phyloP scores from a whole-genome alignment of 1,140 invertebrate genomes.

The Danaus plexippus region DNA sequence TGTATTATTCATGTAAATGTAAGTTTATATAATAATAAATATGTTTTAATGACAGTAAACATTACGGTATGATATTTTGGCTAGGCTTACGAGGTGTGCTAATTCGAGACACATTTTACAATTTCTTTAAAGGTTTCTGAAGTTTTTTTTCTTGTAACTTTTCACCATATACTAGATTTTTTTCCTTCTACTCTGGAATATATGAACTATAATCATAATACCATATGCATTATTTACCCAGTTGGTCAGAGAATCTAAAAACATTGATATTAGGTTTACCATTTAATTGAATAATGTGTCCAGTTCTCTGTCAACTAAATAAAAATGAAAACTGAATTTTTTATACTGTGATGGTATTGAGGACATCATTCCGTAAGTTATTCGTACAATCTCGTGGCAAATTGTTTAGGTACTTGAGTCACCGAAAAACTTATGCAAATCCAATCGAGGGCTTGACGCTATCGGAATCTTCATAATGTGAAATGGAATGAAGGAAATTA shows the following conservation, averaged over 20 bases:
- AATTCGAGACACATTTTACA: too few species aligned
- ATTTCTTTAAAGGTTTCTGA: too few species aligned
- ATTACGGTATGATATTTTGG: too few species aligned
- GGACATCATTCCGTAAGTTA: conserved; percentile 5
- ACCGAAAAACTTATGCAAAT: conserved; percentile 19
- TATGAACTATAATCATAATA: neutral
- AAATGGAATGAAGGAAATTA: neutral
- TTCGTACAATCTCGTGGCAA: conserved; percentile 13
- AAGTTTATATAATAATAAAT: too few species aligned
- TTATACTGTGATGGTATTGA: neutral
- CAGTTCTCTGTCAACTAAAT: neutral
- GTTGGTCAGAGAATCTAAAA: neutral
- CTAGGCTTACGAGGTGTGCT: too few species aligned
- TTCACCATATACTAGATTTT: too few species aligned
- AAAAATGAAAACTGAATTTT: neutral
- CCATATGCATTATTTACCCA: neutral
- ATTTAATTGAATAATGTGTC: neutral
- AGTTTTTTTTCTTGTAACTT: too few species aligned
- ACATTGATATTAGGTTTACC: neutral
- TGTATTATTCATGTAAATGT: too few species aligned
- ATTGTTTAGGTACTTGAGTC: conserved; percentile 18
- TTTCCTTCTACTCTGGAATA: neutral
- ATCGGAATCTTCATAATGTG: neutral
- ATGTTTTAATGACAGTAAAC: too few species aligned
- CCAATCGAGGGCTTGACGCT: conserved; percentile 7